Base-by-base conservation (phyloP, 2,113 vertebrate genomes). In the Chloebia gouldiae region DNA sequence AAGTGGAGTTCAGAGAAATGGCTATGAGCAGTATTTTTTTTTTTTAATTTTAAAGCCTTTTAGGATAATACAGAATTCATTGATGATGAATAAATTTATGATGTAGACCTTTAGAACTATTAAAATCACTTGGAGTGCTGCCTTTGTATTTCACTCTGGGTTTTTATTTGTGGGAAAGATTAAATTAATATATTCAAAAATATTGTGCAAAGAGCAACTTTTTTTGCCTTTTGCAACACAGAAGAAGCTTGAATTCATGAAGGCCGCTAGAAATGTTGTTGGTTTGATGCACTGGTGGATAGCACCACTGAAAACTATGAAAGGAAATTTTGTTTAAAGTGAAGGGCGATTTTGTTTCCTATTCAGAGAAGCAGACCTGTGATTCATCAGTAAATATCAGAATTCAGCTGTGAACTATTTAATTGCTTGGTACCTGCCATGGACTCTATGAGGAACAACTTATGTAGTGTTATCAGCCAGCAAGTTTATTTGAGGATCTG, bases 1-100 rank as follows among this genome's bases (percentile, higher is more conserved):
- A 85, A 95, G 35, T 89, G 75, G 60, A 94, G 66, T 82, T 97
- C 87, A 92, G 89, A 95, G 88, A 89, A 92, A 94, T 93, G n/a
- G 77, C 88, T 63, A 23, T 35, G 40, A 96, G 86, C 80, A 31
- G 68, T 81, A 11, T 75, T 75, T 47, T 57, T 49, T 37, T 24
- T 33, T 50, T 83, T 71, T 42, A 2, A 49, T 47, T 88, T 76
- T 40, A 57, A 90, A 86, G 56, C 20, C 65, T 89, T 88, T 94
- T 83, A 73, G 33, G 64, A 77, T 44, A 77, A 84, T 79, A 22
- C 65, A 60, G 77, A 75, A 91, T 78, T 56, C 69, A 86, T 56
- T 90, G 87, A 75, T 93, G 83, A 79, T 92, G 65, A 91, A 93
- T 87, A 57, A 65, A 92, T 69, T 68, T 65, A 49, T 87, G 78